A percentile compares a stretch with the other conserved stretches of the same genome.
These are phyloP conservation scores for Antechinus flavipes DNA, from an alignment of 2,113 vertebrate genomes.

Conservation along the genomic window DNA sequence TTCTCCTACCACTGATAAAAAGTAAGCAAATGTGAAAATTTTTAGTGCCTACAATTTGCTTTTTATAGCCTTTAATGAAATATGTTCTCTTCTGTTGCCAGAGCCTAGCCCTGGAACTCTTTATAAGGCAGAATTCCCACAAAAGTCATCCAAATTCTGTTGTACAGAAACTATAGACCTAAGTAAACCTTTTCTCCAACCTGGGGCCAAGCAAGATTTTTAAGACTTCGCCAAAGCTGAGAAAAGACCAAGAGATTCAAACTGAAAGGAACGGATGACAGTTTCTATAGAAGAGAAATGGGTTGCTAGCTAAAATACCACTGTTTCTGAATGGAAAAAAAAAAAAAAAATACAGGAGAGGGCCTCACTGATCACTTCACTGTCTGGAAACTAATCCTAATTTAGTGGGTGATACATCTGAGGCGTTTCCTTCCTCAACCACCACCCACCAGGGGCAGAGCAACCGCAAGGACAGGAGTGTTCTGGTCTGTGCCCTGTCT, in stretches of 20 bases:
- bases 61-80: slow-evolving; percentile 61
- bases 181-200: neutral
- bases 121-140: slow-evolving; percentile 68
- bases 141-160: slow-evolving; percentile 56
- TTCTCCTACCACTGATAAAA: slow-evolving; percentile 65
- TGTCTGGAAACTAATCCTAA: slow-evolving; percentile 32
- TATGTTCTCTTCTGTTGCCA: slow-evolving; percentile 68
- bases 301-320: neutral
- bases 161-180: slow-evolving; percentile 19
- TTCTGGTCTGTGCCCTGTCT: slow-evolving; percentile 41
- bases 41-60: slow-evolving; percentile 70
- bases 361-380: slow-evolving; percentile 34
- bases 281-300: neutral
- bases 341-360: neutral
- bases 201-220: slow-evolving; percentile 32
- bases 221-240: slow-evolving; percentile 20
- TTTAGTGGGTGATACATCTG: slow-evolving; percentile 69
- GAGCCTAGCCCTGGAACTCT: slow-evolving; percentile 52
- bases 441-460: slow-evolving; percentile 71
- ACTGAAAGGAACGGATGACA: neutral
- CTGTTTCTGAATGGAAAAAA: slow-evolving; percentile 16
- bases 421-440: slow-evolving; percentile 68
- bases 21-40: slow-evolving; percentile 66
- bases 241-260: slow-evolving; percentile 27
- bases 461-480: slow-evolving; percentile 57